A percentile compares a stretch with the other conserved stretches of the same genome.
Conservation (phyloP, 2,113 vertebrate genomes). For the Trogon surrucura region DNA sequence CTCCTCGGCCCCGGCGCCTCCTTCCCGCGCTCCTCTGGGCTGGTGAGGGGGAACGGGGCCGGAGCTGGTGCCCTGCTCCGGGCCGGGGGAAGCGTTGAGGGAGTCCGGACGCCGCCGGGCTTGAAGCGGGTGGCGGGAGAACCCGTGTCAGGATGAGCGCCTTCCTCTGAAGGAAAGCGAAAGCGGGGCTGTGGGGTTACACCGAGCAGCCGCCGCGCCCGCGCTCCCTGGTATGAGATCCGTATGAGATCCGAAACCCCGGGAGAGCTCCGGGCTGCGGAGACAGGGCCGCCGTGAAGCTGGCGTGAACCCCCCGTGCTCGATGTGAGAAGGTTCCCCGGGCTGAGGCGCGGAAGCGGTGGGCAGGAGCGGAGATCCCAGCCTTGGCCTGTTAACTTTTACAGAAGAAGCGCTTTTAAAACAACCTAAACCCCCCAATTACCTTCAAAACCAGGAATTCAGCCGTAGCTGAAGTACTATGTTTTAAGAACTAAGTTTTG, state of each 20-base stretch:
- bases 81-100: fast-evolving
- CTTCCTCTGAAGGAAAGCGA: background rate
- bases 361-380: fast-evolving
- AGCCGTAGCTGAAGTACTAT: fast-evolving
- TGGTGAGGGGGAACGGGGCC: fast-evolving
- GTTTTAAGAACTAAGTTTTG: background rate
- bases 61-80: fast-evolving
- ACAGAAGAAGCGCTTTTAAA: fast-evolving
- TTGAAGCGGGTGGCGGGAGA: fast-evolving
- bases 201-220: background rate
- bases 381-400: background rate
- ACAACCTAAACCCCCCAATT: fast-evolving
- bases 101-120: fast-evolving
- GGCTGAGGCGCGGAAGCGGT: too few species aligned
- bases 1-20: too few species aligned
- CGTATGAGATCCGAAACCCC: fast-evolving
- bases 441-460: fast-evolving
- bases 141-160: fast-evolving
- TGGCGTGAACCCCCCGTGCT: background rate
- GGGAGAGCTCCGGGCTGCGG: background rate
- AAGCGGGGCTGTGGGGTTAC: background rate
- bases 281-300: background rate
- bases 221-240: fast-evolving
- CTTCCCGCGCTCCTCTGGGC: too few species aligned
- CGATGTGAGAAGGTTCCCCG: fast-evolving